Base-by-base conservation (phyloP, 2,797 vertebrate species). In the Emydoidea blandingii region DNA sequence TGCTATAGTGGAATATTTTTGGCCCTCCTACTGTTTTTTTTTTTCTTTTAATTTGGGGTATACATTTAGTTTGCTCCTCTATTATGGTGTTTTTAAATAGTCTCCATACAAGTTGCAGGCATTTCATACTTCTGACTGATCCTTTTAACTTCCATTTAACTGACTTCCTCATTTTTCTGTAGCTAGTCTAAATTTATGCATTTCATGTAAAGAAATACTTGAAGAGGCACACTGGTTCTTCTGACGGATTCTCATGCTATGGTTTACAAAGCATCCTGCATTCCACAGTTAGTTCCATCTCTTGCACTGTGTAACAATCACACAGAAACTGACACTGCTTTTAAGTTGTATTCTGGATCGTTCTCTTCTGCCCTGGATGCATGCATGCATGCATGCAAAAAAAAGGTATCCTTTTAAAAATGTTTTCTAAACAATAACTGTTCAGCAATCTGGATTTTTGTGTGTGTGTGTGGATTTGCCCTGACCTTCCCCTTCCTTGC, bases 241-340 rank as follows among this genome's bases (percentile, higher is more conserved):
- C 0, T 1, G 29, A n/a, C 52, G 23, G 41, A 37, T 78, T 7
- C 5, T 0, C 8, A 1, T 15, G 1, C 34, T 65, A 25, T 49
- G 65, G 47, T 3, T 88, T 50, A 44, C 16, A 37, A 87, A 23
- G 29, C 14, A 12, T 79, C 88, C 76, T 80, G 31, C 54, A 65
- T 78, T 68, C 15, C 9, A 0, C 1, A 4, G 49, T 56, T 12
- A 11, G 62, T n/a, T 78, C 82, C 34, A 65, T 15, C 29, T 50
- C 12, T 31, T 4, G 8, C 44, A 78, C 54, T 5, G 29, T 80
- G 12, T 34, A 80, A 53, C 79, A 80, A 85, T 15, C 57, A 74
- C 44, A 31, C 14, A 47, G 50, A 56, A 84, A 2, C 59, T 62
- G 12, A 12, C 27, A 14, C 50, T 78, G 68, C 57, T 41, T 49